Conservation (phyloP, 2,113 vertebrate species). For the Crocuta crocuta region DNA sequence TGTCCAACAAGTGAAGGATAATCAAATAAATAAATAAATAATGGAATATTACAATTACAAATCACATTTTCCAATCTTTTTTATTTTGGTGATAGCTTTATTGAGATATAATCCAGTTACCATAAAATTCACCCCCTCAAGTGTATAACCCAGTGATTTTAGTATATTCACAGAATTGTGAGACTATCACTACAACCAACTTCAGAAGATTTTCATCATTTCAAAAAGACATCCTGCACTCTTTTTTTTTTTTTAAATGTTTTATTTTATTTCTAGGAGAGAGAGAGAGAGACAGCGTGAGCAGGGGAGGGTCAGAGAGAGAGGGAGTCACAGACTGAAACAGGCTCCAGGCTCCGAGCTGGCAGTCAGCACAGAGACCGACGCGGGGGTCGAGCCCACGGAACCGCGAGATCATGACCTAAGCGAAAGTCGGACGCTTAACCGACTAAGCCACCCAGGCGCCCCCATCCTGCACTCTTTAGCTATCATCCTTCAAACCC, state of each 20-base stretch:
- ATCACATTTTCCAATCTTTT: neutral
- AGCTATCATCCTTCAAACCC: neutral
- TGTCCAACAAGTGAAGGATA: neutral
- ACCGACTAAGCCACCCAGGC: no score
- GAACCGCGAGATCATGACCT: no score
- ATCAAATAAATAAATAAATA: neutral
- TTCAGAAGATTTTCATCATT: neutral
- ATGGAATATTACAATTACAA: neutral
- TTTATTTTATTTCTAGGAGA: no score
- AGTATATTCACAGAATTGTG: constrained; percentile 22
- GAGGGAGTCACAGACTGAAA: no score
- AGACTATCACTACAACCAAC: neutral
- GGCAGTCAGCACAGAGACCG: no score
- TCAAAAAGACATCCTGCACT: neutral
- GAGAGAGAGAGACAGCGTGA: no score
- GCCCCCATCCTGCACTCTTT: neutral
- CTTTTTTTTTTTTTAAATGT: no score
- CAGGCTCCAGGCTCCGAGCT: no score
- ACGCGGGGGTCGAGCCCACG: no score
- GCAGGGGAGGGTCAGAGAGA: no score
- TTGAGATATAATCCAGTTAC: neutral
- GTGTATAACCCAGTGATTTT: neutral
- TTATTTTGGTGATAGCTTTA: neutral
- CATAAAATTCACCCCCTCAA: neutral
- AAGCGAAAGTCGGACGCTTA: no score